Conservation (phyloP, 2,888 invertebrate genomes). For the Tanytarsus gracilentus region DNA sequence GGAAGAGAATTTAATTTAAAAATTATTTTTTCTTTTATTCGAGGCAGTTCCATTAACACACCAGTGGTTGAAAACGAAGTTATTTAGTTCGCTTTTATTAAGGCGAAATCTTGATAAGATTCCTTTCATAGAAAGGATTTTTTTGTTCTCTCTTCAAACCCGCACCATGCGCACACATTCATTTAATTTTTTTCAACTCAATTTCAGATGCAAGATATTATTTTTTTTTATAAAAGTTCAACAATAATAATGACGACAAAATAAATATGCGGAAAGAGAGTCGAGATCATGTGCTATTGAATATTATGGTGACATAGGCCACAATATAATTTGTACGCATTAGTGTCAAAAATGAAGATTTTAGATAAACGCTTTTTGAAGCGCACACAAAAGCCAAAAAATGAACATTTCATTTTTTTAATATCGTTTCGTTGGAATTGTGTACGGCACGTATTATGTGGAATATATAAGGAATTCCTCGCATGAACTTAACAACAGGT, state of each 20-base stretch:
- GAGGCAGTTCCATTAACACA: too few species aligned
- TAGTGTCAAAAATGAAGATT: constrained; percentile 35
- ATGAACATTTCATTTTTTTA: constrained; percentile 4
- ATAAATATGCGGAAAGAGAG: neutral
- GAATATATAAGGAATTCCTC: neutral
- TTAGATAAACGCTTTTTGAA: constrained; percentile 32
- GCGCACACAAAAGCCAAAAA: neutral
- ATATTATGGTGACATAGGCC: constrained; percentile 31
- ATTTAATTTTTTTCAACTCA: constrained; percentile 7
- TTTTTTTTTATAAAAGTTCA: neutral
- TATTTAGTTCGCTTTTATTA: neutral
- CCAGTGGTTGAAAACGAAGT: neutral
- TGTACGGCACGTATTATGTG: neutral
- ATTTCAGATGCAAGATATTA: constrained; percentile 3
- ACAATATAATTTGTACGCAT: constrained; percentile 37
- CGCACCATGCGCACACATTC: neutral
- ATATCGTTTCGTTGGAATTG: neutral
- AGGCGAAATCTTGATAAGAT: constrained; percentile 17
- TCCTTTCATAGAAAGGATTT: constrained; percentile 18
- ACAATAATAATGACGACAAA: neutral
- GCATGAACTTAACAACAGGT: too few species aligned
- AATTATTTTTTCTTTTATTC: too few species aligned
- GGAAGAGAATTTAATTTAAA: too few species aligned
- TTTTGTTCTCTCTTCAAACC: neutral
- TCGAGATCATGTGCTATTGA: constrained; percentile 22